These are phyloP conservation scores for Chaetops frenatus DNA, from an alignment of 2,113 vertebrate genomes.

Conservation along the genomic window DNA sequence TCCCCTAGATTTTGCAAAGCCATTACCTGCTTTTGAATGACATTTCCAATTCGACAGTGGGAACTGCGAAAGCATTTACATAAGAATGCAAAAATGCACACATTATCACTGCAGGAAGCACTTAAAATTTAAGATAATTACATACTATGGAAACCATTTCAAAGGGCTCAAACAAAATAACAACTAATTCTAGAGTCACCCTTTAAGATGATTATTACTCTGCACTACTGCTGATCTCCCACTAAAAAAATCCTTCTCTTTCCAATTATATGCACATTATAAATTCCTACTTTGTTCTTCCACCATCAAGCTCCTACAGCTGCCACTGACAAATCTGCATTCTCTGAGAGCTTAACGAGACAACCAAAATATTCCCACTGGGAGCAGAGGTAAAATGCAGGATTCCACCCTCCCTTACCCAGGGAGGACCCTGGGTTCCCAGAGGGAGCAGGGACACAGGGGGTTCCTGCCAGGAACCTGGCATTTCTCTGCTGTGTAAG, in stretches of 20 bases:
- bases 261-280: slow-evolving; percentile 54
- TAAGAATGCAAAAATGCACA: slow-evolving; percentile 62
- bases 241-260: slow-evolving; percentile 50
- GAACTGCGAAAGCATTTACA: slow-evolving; percentile 54
- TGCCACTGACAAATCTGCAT: slow-evolving; percentile 60
- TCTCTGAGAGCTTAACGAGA: slow-evolving; percentile 42
- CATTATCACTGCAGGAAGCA: slow-evolving; percentile 68
- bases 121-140: slow-evolving; percentile 73
- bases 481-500: accelerated
- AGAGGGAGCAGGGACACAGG: not conserved
- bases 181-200: slow-evolving; percentile 65
- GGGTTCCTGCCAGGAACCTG: not conserved
- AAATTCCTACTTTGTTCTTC: slow-evolving; percentile 65
- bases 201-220: slow-evolving; percentile 64
- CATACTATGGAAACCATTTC: slow-evolving; percentile 57
- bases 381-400: not conserved
- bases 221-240: slow-evolving; percentile 6
- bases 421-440: no score
- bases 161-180: slow-evolving; percentile 68
- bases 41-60: slow-evolving; percentile 41
- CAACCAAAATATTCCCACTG: slow-evolving; percentile 16
- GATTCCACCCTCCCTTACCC: no score
- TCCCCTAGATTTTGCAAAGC: slow-evolving; percentile 30
- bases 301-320: slow-evolving; percentile 57
- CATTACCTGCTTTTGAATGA: slow-evolving; percentile 55